Evolutionary conservation across 2,888 invertebrate species (phyloP).

Genomic region (Eristalis tenax): DNA sequence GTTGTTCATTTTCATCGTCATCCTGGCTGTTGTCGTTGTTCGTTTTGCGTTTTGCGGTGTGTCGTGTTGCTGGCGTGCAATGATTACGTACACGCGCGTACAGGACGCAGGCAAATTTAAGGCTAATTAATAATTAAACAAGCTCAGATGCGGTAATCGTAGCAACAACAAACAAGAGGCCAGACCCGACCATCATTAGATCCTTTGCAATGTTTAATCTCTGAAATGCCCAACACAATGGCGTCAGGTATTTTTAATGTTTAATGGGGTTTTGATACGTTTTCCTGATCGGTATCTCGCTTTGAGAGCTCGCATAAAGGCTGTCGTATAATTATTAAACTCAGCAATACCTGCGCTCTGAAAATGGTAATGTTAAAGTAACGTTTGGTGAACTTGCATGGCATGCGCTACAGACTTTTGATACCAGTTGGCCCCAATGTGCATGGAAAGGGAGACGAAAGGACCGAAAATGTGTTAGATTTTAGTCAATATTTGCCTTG

Average conservation of each 20-base stretch:
- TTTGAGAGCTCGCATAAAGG: background rate
- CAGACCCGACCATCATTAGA: slow-evolving; percentile 39
- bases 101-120: slow-evolving; percentile 60
- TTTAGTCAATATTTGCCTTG: too few species aligned
- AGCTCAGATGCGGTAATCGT: slow-evolving; percentile 42
- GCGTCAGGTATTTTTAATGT: slow-evolving; percentile 50
- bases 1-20: slow-evolving; percentile 14
- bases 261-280: slow-evolving; percentile 55
- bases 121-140: slow-evolving; percentile 70
- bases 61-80: slow-evolving; percentile 30
- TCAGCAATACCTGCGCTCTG: background rate
- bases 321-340: background rate
- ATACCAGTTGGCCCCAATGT: too few species aligned
- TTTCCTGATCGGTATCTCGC: slow-evolving; percentile 42
- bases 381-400: too few species aligned
- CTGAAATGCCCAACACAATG: slow-evolving; percentile 51
- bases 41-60: slow-evolving; percentile 44
- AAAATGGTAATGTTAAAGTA: background rate
- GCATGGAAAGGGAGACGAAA: too few species aligned
- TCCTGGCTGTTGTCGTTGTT: slow-evolving; percentile 29
- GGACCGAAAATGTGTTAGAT: too few species aligned
- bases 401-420: too few species aligned
- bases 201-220: slow-evolving; percentile 66
- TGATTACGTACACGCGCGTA: slow-evolving; percentile 38
- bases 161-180: slow-evolving; percentile 19